Evolutionary conservation across 2,888 invertebrate genomes (phyloP).

Genomic region (Tenthredo notha): DNA sequence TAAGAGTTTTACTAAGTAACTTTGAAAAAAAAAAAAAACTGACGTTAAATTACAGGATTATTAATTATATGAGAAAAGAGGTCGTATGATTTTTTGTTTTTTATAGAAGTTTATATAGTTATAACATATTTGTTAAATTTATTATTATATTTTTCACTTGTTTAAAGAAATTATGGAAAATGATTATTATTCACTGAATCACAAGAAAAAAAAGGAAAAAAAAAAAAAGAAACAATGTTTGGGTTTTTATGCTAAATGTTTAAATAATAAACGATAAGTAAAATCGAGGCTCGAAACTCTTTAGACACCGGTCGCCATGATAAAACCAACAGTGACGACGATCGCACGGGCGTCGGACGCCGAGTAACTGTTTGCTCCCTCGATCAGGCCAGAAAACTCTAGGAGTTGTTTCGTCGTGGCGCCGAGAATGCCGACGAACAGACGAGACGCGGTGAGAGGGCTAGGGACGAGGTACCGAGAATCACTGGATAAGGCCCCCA

Average conservation of each 20-base stretch:
- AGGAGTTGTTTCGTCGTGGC: not conserved
- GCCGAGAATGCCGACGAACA: slow-evolving; percentile 21
- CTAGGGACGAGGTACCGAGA: not conserved
- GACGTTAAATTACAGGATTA: not conserved
- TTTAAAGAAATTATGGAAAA: no score
- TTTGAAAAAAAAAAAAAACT: not conserved
- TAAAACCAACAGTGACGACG: not conserved
- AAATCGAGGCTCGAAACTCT: not conserved
- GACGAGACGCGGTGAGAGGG: not conserved
- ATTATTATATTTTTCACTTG: not conserved
- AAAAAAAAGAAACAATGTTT: no score
- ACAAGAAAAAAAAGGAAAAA: no score
- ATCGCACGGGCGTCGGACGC: slow-evolving; percentile 29
- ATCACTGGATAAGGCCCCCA: slow-evolving; percentile 10
- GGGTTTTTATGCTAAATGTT: no score
- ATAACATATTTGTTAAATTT: not conserved
- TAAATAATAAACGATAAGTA: not conserved
- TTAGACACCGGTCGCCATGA: slow-evolving; percentile 10
- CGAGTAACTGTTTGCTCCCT: slow-evolving; percentile 8
- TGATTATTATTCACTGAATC: no score
- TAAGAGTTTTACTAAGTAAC: not conserved
- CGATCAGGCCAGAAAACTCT: not conserved
- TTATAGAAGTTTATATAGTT: not conserved
- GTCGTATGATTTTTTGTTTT: not conserved
- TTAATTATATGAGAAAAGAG: not conserved